Percentiles rank a stretch among this genome's conserved stretches.
Conservation (phyloP, 37 sponge, comb jelly and placozoan species). For the Ianthella basta region DNA sequence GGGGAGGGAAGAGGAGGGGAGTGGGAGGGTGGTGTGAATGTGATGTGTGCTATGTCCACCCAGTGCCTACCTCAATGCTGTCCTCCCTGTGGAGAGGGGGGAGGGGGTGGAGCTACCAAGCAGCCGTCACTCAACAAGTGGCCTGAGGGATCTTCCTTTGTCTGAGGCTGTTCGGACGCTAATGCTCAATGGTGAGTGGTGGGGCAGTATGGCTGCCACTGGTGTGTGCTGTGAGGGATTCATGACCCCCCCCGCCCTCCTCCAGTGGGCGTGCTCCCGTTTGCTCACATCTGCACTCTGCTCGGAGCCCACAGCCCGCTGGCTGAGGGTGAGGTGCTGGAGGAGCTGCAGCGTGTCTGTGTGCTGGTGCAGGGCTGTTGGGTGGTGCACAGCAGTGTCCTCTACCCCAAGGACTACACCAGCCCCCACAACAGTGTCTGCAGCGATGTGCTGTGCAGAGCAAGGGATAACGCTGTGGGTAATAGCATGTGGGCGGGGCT, state of each 20-base stretch:
- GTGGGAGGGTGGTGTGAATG: not conserved
- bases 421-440: slow-evolving; percentile 11
- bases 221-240: too few species aligned
- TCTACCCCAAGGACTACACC: slow-evolving; percentile 29
- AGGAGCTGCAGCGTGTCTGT: slow-evolving; percentile 47
- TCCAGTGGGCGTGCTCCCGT: slow-evolving; percentile 44
- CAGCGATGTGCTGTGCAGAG: slow-evolving; percentile 19
- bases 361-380: slow-evolving; percentile 83
- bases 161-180: slow-evolving; percentile 27
- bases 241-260: not conserved
- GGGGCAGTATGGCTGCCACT: too few species aligned
- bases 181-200: not conserved
- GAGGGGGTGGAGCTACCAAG: not conserved
- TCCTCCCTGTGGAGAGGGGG: too few species aligned
- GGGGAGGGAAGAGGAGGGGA: not conserved
- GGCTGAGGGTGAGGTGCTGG: slow-evolving; percentile 7
- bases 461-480: slow-evolving; percentile 75
- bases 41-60: slow-evolving; percentile 4
- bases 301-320: slow-evolving; percentile 26
- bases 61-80: too few species aligned
- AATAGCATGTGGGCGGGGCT: not conserved
- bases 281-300: slow-evolving; percentile 55
- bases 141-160: slow-evolving; percentile 47
- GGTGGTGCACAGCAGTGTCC: slow-evolving; percentile 57
- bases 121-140: slow-evolving; percentile 41